Percentiles rank a stretch among this genome's conserved stretches.
These are phyloP conservation scores for Wasmannia auropunctata DNA, from an alignment of 1,140 invertebrate genomes.

Conservation along the genomic window DNA sequence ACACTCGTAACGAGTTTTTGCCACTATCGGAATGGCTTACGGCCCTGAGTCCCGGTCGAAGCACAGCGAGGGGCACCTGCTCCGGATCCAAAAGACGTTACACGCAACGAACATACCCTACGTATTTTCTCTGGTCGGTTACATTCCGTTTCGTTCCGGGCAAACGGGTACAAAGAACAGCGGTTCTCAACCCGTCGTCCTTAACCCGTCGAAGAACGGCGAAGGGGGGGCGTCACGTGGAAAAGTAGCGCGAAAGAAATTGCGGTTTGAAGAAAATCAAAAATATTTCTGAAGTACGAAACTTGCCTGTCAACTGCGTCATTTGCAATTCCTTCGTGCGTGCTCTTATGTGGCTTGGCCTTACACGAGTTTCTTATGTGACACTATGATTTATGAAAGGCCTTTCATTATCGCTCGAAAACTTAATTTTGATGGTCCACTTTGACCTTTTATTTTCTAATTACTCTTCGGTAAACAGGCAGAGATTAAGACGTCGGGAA, in stretches of 20 bases:
- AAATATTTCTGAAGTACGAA: neutral
- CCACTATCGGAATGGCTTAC: constrained; percentile 29
- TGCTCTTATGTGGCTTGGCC: neutral
- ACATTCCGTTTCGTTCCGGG: constrained; percentile 71
- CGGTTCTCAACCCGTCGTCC: constrained; percentile 64
- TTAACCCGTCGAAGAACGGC: neutral
- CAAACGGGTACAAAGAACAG: constrained; percentile 72
- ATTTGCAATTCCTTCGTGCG: neutral
- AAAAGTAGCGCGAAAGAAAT: constrained; percentile 3
- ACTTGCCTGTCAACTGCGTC: neutral
- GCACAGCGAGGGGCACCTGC: constrained; percentile 67
- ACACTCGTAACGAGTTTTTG: constrained; percentile 48
- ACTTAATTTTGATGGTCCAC: neutral
- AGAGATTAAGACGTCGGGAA: neutral
- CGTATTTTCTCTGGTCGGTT: constrained; percentile 72
- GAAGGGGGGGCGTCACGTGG: no score
- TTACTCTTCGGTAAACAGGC: neutral
- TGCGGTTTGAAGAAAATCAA: neutral
- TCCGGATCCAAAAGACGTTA: constrained; percentile 66
- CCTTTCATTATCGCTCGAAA: neutral
- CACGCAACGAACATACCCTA: constrained; percentile 63
- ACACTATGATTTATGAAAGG: neutral
- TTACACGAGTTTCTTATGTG: neutral
- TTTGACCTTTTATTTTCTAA: neutral
- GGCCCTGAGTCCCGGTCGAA: constrained; percentile 39